These are phyloP conservation scores for Anseranas semipalmata DNA, from an alignment of 2,113 vertebrate species.

Conservation along the genomic window DNA sequence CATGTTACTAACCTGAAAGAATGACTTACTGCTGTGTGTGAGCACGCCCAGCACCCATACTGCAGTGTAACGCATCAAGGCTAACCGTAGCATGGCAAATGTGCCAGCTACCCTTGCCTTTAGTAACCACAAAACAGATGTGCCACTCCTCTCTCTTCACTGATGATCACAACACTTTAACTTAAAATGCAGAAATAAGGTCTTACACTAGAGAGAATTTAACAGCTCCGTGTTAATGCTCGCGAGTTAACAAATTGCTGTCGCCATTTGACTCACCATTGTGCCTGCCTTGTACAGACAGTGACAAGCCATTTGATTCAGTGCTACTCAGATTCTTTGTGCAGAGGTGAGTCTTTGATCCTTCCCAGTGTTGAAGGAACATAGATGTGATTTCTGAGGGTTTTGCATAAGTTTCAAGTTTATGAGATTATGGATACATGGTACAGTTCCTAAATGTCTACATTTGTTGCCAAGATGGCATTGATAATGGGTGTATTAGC, in stretches of 20 bases:
- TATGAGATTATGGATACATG: slow-evolving; percentile 1
- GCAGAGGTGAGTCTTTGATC: slow-evolving; percentile 55
- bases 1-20: background rate
- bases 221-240: background rate
- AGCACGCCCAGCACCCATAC: background rate
- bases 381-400: background rate
- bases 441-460: background rate
- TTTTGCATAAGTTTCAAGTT: slow-evolving; percentile 43
- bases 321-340: background rate
- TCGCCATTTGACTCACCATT: background rate
- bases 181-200: background rate
- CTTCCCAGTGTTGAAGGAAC: background rate
- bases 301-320: slow-evolving; percentile 31
- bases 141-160: background rate
- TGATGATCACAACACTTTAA: background rate
- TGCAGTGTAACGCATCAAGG: rapidly evolving
- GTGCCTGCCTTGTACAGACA: background rate
- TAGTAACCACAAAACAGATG: background rate
- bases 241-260: background rate
- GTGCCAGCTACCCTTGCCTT: background rate
- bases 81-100: rapidly evolving
- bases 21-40: background rate
- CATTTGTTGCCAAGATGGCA: background rate
- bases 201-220: background rate
- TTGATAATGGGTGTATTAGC: background rate